Evolutionary conservation across 2,113 vertebrate genomes (phyloP), one percentile per base, ranked within the genome.

Genomic region (Silurus asotus): DNA sequence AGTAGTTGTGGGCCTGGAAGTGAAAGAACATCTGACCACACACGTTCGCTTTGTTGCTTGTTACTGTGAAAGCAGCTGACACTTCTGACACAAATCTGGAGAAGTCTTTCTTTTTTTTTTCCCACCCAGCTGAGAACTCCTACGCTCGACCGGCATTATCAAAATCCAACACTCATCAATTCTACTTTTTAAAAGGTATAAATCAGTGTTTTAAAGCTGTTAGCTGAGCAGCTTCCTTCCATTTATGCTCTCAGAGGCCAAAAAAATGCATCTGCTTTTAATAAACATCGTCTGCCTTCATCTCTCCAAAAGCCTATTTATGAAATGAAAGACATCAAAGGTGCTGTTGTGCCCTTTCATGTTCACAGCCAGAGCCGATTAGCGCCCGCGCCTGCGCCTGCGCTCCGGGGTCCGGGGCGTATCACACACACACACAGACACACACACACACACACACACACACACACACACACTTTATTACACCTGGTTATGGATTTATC

Each of bases 281-380:
- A 84, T 79, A 78, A 83, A 72, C 78, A 88, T 78, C 53, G 53
- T 85, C 55, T 56, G 74, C 86, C 51, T 81, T 83, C 55, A 58
- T 90, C 86, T 87, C 65, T 49, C 81, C 51, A 59, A 87, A 87
- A 69, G 85, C 85, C 49, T 76, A 74, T 88, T 89, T 85, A 81
- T 85, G 62, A 87, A 89, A 88, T 87, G 88, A 89, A 87, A 91
- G 90, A 87, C 89, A 88, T 91, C 89, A 91, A 91, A 91, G 90
- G 74, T 65, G n/a, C 20, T 56, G 72, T 75, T 81, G 69, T 84
- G 48, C 67, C 87, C 89, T 91, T 89, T 91, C 86, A 91, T 88
- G 89, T 89, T 78, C 77, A 80, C 82, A 81, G 77, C 83, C 87
- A 85, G 78, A 84, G 59, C 70, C 78, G 86, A 88, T 88, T 85